These are phyloP conservation scores for Cottoperca gobio DNA, from an alignment of 2,797 vertebrate genomes.

Conservation along the genomic window DNA sequence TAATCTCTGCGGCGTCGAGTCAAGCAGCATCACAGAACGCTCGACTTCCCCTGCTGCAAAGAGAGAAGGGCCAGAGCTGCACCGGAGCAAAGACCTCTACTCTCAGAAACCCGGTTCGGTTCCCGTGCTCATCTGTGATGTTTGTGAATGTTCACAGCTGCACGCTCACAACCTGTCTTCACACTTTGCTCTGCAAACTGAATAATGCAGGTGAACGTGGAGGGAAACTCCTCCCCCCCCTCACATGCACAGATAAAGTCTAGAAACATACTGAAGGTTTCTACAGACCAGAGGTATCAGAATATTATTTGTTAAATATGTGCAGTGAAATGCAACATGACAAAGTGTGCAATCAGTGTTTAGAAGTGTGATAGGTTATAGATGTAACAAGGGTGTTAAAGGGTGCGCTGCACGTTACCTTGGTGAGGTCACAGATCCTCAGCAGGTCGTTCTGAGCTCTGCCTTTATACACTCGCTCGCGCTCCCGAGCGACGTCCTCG, in stretches of 20 bases:
- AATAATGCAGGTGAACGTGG: conserved; percentile 3
- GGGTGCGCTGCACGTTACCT: conserved; percentile 81
- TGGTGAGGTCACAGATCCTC: conserved; percentile 92
- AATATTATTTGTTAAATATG: no score
- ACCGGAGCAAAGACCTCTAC: conserved; percentile 9
- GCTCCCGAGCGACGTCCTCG: conserved; percentile 92
- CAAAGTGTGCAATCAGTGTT: neutral
- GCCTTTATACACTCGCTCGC: conserved; percentile 88
- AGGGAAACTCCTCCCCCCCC: neutral
- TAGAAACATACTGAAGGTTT: neutral
- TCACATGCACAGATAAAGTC: neutral
- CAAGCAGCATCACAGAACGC: conserved; percentile 5
- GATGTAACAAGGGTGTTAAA: no score
- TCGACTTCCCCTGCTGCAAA: conserved; percentile 38
- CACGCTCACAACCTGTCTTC: neutral
- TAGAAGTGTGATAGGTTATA: no score
- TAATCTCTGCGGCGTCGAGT: conserved; percentile 64
- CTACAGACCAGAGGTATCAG: no score
- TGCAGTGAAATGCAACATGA: neutral
- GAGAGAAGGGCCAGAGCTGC: conserved; percentile 12
- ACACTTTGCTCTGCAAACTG: conserved; percentile 12
- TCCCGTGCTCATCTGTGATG: conserved; percentile 15
- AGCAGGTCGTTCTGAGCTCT: conserved; percentile 91
- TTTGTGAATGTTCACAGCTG: conserved; percentile 36
- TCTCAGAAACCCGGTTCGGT: conserved; percentile 22